Evolutionary conservation across 2,797 vertebrate species (phyloP).

Genomic region (Austrolebias charrua): DNA sequence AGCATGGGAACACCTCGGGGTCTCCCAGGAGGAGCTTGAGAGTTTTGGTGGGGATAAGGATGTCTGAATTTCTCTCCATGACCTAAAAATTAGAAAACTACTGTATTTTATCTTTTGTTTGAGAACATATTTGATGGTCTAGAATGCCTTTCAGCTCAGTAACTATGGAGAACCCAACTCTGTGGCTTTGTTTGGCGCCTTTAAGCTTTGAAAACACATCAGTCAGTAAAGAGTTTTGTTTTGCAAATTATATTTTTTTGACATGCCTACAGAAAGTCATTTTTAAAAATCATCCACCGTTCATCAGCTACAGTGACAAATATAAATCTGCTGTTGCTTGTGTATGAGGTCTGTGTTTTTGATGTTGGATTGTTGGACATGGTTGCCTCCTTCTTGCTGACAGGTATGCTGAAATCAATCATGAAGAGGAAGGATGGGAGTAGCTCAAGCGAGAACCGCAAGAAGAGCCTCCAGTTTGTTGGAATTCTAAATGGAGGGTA

Average conservation of each 20-base stretch:
- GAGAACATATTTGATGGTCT: background rate
- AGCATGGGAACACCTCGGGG: too few relatives aligned
- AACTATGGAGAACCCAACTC: background rate
- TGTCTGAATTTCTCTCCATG: too few relatives aligned
- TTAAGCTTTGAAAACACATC: background rate
- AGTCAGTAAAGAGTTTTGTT: background rate
- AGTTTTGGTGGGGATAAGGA: too few relatives aligned
- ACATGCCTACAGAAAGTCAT: background rate
- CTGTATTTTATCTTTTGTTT: too few relatives aligned
- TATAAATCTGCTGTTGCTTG: background rate
- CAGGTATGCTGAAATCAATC: slow-evolving; percentile 92
- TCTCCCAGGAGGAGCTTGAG: too few relatives aligned
- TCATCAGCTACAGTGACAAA: background rate
- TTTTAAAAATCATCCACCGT: background rate
- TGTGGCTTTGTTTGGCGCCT: too few relatives aligned
- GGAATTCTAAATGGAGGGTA: slow-evolving; percentile 95
- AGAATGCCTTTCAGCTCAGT: background rate
- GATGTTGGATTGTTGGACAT: slow-evolving; percentile 9
- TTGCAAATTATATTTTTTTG: background rate
- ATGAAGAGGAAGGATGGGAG: slow-evolving; percentile 92
- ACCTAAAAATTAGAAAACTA: too few relatives aligned
- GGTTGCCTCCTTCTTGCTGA: slow-evolving; percentile 25
- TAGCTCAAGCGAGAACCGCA: slow-evolving; percentile 69
- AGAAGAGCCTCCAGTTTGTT: slow-evolving; percentile 95
- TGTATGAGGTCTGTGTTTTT: slow-evolving; percentile 6